Evolutionary conservation across 2,888 invertebrate genomes (phyloP).

Genomic region (Scaptomyza tumidula): DNA sequence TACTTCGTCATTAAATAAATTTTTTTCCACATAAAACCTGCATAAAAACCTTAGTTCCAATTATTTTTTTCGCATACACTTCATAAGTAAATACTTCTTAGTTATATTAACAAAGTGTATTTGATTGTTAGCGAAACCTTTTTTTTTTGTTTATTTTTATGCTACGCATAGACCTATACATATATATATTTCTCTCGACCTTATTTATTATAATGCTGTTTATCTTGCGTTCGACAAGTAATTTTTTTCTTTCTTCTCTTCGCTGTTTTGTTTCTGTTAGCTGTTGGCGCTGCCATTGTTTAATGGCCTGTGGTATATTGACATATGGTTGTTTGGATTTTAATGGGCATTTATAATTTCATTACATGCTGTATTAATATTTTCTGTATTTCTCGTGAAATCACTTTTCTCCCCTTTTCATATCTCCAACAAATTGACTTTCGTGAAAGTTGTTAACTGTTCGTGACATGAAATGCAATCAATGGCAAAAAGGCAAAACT

Average conservation of each 20-base stretch:
- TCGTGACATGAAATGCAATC: constrained; percentile 18
- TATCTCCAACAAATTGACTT: neutral
- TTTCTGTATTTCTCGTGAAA: constrained; percentile 5
- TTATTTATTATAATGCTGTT: constrained; percentile 57
- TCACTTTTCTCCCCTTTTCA: constrained; percentile 1
- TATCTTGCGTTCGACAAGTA: constrained; percentile 54
- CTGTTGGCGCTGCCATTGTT: constrained; percentile 20
- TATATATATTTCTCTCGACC: constrained; percentile 19
- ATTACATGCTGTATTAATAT: constrained; percentile 10
- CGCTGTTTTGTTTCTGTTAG: neutral
- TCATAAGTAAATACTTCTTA: no score
- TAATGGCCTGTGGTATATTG: constrained; percentile 55
- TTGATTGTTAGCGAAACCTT: neutral
- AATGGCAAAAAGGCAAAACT: constrained; percentile 16
- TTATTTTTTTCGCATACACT: no score
- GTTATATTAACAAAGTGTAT: constrained; percentile 37
- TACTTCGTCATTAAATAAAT: no score
- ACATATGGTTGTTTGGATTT: constrained; percentile 66
- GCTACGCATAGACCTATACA: constrained; percentile 28
- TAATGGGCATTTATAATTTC: constrained; percentile 55
- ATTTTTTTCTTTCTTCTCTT: constrained; percentile 23
- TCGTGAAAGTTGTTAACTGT: constrained; percentile 14
- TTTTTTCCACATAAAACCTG: neutral
- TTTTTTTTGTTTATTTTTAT: constrained; percentile 61
- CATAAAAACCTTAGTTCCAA: no score